Conservation (phyloP, 2,888 invertebrate species). For the Rotaria magnacalcarata region DNA sequence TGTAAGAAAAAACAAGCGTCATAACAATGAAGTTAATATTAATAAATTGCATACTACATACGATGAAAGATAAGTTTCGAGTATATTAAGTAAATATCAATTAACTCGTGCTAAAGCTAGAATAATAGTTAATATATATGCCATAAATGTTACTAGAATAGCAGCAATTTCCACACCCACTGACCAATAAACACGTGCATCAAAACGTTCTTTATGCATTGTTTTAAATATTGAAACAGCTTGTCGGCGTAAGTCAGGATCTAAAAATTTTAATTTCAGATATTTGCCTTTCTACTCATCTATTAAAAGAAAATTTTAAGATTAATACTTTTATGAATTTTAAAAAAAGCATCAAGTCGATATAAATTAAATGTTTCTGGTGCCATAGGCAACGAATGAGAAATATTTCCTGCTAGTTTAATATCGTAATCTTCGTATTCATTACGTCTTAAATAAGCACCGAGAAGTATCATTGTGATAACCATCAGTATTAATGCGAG, state of each 20-base stretch:
- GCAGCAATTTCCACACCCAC: background rate
- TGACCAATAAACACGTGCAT: background rate
- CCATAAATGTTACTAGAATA: background rate
- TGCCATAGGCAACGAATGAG: background rate
- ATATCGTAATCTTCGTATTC: slow-evolving; percentile 36
- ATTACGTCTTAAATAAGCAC: slow-evolving; percentile 26
- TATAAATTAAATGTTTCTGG: background rate
- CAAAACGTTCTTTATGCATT: background rate
- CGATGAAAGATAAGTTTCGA: background rate
- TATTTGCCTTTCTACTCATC: background rate
- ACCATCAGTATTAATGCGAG: background rate
- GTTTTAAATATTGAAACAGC: background rate
- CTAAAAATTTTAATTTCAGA: background rate
- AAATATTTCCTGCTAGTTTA: background rate
- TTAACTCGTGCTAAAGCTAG: background rate
- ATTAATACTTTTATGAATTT: background rate
- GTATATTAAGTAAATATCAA: background rate
- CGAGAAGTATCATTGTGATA: background rate
- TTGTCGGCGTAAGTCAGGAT: background rate
- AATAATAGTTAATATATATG: background rate
- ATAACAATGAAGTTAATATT: background rate
- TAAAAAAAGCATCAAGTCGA: background rate
- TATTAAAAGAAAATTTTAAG: background rate
- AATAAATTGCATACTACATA: background rate
- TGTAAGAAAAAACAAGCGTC: background rate